Evolutionary conservation across 2,113 vertebrate species (phyloP).

Genomic region (Menura novaehollandiae): DNA sequence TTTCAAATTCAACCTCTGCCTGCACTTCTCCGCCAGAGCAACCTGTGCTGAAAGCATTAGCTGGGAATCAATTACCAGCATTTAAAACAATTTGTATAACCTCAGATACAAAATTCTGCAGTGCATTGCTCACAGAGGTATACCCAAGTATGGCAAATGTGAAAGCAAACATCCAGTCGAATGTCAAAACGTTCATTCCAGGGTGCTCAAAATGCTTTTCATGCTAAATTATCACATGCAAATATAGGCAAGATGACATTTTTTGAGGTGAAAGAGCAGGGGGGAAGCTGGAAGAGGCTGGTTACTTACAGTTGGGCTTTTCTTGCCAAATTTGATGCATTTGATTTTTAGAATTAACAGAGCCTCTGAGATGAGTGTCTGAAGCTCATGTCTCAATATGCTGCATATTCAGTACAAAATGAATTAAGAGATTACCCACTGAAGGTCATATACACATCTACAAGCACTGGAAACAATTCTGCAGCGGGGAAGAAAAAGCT

Average conservation of each 20-base stretch:
- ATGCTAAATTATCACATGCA: constrained; percentile 3
- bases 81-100: not conserved
- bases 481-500: not conserved
- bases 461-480: not conserved
- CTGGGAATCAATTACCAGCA: not conserved
- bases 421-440: constrained; percentile 5
- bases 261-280: not conserved
- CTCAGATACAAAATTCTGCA: not conserved
- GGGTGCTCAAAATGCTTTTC: constrained; percentile 20
- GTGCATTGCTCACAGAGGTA: not conserved
- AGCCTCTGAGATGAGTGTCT: not conserved
- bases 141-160: not conserved
- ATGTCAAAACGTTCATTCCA: constrained; percentile 17
- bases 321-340: not conserved
- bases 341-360: not conserved
- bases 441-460: constrained; percentile 27
- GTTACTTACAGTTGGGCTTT: not conserved
- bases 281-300: not conserved
- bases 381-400: not conserved
- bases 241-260: not conserved
- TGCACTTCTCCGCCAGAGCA: not conserved
- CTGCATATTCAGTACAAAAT: not conserved
- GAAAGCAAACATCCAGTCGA: constrained; percentile 32
- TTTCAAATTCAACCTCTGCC: not conserved
- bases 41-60: not conserved